phyloP scores from a whole-genome alignment of 2,113 vertebrate genomes.

The Ictidomys tridecemlineatus region DNA sequence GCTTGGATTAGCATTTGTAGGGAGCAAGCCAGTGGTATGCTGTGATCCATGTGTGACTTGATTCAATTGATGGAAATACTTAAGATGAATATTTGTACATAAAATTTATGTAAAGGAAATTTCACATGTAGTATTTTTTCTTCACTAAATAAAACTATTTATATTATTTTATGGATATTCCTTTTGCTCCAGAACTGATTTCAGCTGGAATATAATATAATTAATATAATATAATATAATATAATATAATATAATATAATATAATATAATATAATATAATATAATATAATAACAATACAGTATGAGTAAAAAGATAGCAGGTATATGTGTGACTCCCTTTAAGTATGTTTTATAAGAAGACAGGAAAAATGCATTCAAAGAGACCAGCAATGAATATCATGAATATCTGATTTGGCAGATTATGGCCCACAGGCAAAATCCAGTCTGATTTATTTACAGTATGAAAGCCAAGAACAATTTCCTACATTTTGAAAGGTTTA shows the following conservation, averaged over 20 bases:
- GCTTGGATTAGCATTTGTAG: not conserved
- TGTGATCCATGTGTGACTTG: not conserved
- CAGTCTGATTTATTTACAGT: not conserved
- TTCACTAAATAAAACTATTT: not conserved
- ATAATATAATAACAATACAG: not conserved
- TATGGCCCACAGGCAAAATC: not conserved
- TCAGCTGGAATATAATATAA: not conserved
- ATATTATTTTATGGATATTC: not conserved
- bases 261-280: too few species aligned
- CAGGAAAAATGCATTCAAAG: conserved; percentile 14
- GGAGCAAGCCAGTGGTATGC: not conserved
- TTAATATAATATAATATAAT: too few species aligned
- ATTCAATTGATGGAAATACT: not conserved
- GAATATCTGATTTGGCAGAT: not conserved
- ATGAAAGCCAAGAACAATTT: not conserved
- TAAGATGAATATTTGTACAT: not conserved
- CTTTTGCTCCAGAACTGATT: not conserved
- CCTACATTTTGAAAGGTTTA: not conserved
- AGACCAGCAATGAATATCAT: not conserved
- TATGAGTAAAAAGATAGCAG: not conserved
- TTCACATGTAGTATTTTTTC: not conserved
- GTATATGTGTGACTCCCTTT: not conserved
- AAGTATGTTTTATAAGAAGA: not conserved
- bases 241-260: too few species aligned
- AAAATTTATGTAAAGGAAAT: not conserved